Evolutionary conservation across 2,797 vertebrate species (phyloP).

Genomic region (Aldrovandia affinis): DNA sequence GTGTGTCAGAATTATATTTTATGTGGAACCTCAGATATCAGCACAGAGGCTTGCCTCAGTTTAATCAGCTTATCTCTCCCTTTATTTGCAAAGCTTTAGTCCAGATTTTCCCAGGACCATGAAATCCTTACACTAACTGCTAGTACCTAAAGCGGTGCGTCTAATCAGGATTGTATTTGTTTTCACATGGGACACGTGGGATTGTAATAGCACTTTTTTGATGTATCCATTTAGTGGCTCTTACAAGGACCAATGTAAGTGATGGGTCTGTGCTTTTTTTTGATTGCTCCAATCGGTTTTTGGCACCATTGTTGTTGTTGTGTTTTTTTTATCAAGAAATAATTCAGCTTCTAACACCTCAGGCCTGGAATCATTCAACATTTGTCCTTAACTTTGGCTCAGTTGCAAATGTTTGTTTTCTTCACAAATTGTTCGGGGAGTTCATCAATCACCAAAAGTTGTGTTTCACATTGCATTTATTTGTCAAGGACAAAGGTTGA

Average conservation of each 20-base stretch:
- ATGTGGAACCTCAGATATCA: background rate
- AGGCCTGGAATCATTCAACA: background rate
- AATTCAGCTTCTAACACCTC: background rate
- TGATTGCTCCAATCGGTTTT: background rate
- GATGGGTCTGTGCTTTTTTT: background rate
- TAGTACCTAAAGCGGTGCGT: background rate
- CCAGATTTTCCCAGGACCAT: slow-evolving; percentile 7
- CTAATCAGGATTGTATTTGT: slow-evolving; percentile 5
- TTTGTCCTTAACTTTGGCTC: background rate
- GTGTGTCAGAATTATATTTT: background rate
- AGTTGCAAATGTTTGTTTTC: background rate
- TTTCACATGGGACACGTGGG: background rate
- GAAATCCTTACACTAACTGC: background rate
- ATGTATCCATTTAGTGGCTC: background rate
- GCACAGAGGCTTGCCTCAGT: background rate
- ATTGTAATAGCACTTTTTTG: background rate
- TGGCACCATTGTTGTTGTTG: background rate
- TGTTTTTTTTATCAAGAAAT: background rate
- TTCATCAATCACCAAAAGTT: background rate
- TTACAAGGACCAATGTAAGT: background rate
- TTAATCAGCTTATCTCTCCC: background rate
- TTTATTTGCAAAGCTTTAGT: background rate
- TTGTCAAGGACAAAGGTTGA: background rate
- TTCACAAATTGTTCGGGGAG: background rate
- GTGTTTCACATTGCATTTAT: too few relatives aligned